Conservation (phyloP, 2,113 vertebrate genomes). For the Malaclemys terrapin region DNA sequence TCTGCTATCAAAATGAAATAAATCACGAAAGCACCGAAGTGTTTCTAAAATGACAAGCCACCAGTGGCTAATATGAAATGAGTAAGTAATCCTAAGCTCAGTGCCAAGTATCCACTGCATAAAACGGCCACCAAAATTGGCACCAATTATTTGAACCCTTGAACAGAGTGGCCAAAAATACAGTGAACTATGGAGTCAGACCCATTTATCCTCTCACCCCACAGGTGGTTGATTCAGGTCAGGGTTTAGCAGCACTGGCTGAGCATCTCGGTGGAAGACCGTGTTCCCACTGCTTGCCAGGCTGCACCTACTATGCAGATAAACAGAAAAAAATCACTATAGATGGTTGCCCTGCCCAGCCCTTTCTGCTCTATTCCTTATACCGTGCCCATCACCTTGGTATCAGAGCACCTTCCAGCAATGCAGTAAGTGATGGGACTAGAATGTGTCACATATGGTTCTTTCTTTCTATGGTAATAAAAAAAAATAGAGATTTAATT, state of each 20-base stretch:
- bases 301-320: neutral
- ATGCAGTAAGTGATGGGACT: neutral
- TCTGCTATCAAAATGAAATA: constrained; percentile 19
- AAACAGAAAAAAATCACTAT: neutral
- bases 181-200: neutral
- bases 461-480: neutral
- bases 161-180: neutral
- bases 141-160: neutral
- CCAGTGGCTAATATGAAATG: neutral
- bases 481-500: neutral
- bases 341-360: neutral
- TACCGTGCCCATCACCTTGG: neutral
- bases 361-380: rapidly evolving
- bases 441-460: neutral
- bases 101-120: neutral
- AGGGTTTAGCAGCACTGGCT: neutral
- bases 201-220: neutral
- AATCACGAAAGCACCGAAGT: neutral
- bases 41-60: constrained; percentile 4
- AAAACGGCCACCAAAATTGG: neutral
- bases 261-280: neutral
- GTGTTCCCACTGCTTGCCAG: neutral
- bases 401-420: neutral
- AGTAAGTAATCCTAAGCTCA: neutral
- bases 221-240: neutral